Evolutionary conservation across 2,888 invertebrate species (phyloP).

Genomic region (Peribatodes rhomboidaria): DNA sequence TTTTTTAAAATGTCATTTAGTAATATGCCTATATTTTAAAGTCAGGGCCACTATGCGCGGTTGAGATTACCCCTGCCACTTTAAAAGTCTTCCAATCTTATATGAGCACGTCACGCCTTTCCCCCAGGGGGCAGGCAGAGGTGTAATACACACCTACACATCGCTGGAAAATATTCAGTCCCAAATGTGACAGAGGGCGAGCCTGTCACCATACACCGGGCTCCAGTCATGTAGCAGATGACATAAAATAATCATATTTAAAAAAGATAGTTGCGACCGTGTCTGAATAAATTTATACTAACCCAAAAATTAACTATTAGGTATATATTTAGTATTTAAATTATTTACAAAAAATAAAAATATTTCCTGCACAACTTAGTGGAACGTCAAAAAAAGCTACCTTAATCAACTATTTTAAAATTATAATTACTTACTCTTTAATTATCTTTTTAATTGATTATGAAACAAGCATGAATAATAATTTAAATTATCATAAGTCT

Average conservation of each 20-base stretch:
- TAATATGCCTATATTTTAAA: not conserved
- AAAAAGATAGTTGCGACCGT: not conserved
- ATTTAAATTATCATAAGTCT: not conserved
- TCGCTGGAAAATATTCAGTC: too few relatives aligned
- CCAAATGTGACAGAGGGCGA: too few relatives aligned
- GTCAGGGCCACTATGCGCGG: not conserved
- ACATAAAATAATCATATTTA: too few relatives aligned
- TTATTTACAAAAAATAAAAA: constrained; percentile 1
- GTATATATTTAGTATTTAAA: too few relatives aligned
- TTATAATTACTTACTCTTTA: not conserved
- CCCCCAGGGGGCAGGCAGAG: too few relatives aligned
- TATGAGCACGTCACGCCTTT: too few relatives aligned
- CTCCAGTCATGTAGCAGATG: too few relatives aligned
- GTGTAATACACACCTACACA: too few relatives aligned
- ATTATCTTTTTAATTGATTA: not conserved
- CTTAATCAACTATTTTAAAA: not conserved
- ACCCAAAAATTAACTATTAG: too few relatives aligned
- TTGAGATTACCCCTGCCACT: not conserved
- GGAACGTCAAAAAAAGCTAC: not conserved
- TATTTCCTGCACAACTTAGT: not conserved
- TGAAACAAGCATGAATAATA: not conserved
- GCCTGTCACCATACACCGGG: too few relatives aligned
- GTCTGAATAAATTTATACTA: too few relatives aligned
- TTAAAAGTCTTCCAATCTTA: not conserved
- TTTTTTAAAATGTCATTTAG: not conserved